Percentiles rank a stretch among this genome's conserved stretches.
Evolutionary conservation across 2,888 invertebrate genomes (phyloP).

Genomic region (Dascillus cervinus): DNA sequence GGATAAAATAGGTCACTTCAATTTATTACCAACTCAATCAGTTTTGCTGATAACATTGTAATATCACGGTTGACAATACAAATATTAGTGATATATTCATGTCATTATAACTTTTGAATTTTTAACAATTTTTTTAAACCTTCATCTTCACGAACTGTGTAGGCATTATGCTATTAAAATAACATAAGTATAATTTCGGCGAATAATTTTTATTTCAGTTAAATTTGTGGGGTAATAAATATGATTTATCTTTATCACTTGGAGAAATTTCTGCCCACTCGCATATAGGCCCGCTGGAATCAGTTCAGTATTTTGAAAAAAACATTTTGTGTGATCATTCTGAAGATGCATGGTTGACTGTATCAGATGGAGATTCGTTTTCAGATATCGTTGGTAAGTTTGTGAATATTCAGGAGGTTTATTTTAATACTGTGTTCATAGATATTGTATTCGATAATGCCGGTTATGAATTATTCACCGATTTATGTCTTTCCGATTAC

Average conservation of each 20-base stretch:
- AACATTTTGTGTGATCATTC: slow-evolving; percentile 58
- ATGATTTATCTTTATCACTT: slow-evolving; percentile 80
- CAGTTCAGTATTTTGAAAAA: slow-evolving; percentile 47
- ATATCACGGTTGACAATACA: no score
- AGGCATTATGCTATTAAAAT: no score
- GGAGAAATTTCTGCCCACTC: slow-evolving; percentile 53
- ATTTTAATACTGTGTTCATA: slow-evolving; percentile 24
- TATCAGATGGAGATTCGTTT: slow-evolving; percentile 24
- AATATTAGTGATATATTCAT: slow-evolving; percentile 47
- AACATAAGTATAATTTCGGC: no score
- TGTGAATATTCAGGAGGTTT: not conserved
- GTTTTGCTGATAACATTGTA: no score
- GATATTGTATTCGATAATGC: slow-evolving; percentile 88
- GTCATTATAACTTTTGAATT: no score
- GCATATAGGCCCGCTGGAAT: slow-evolving; percentile 33
- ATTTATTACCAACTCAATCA: no score
- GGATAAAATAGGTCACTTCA: no score
- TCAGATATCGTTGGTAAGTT: slow-evolving; percentile 20
- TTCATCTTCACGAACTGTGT: no score
- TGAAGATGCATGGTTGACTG: slow-evolving; percentile 47
- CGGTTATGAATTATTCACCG: slow-evolving; percentile 87
- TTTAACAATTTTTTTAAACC: no score
- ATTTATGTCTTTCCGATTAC: slow-evolving; percentile 80
- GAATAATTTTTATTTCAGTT: slow-evolving; percentile 44
- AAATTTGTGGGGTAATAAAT: slow-evolving; percentile 91